Conservation (phyloP, 2,113 vertebrate species). For the Campylomormyrus numenius region DNA sequence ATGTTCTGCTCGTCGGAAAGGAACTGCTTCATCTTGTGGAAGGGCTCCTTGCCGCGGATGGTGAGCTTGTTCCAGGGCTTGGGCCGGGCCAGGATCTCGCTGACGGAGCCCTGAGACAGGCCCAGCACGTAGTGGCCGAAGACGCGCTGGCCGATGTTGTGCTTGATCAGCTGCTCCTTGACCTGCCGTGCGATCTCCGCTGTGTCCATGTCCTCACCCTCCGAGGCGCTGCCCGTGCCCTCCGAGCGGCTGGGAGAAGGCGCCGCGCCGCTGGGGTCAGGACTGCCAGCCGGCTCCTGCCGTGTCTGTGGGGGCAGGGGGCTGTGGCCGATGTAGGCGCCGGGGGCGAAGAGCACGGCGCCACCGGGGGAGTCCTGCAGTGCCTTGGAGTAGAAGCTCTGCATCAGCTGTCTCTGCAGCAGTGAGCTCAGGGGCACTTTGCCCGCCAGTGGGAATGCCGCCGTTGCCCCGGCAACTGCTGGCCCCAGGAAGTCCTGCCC, state of each 20-base stretch:
- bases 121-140: constrained; percentile 96
- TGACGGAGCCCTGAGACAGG: constrained; percentile 93
- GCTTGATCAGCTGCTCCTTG: constrained; percentile 97
- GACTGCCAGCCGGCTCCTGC: constrained; percentile 56
- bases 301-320: constrained; percentile 69
- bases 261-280: constrained; percentile 85
- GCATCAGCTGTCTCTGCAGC: constrained; percentile 94
- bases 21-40: constrained; percentile 98
- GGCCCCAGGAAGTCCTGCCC: constrained; percentile 94
- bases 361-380: constrained; percentile 78
- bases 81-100: constrained; percentile 90
- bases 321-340: constrained; percentile 82
- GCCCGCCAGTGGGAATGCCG: constrained; percentile 85
- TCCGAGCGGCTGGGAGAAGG: constrained; percentile 89
- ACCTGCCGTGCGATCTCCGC: constrained; percentile 92
- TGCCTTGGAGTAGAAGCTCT: constrained; percentile 97
- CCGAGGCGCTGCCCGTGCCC: constrained; percentile 75
- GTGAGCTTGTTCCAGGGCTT: constrained; percentile 97
- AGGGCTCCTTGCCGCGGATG: constrained; percentile 91
- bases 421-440: constrained; percentile 97
- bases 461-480: constrained; percentile 69
- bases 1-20: constrained; percentile 95
- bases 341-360: constrained; percentile 86
- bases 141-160: constrained; percentile 95
- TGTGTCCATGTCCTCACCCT: constrained; percentile 93